phyloP scores from a whole-genome alignment of 2,113 vertebrate genomes.

The Rhinichthys klamathensis region DNA sequence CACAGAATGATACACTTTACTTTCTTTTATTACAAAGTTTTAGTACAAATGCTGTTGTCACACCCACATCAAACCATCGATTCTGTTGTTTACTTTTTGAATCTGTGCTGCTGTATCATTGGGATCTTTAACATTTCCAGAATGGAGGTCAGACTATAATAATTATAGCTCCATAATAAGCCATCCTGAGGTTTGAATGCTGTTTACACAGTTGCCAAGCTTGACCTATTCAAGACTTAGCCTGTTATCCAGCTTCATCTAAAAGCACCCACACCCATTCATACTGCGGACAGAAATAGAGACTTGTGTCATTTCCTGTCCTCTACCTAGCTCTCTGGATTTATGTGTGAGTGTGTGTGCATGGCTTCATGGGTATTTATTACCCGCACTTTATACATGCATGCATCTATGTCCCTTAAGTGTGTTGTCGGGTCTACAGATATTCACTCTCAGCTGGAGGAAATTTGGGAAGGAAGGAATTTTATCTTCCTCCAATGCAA shows the following conservation, averaged over 20 bases:
- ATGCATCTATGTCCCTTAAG: background rate
- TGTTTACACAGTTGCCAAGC: constrained; percentile 56
- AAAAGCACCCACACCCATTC: constrained; percentile 43
- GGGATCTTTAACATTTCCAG: background rate
- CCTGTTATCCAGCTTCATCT: constrained; percentile 44
- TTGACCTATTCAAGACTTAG: constrained; percentile 28
- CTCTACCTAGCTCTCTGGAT: constrained; percentile 54
- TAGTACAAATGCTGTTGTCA: background rate
- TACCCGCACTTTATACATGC: background rate
- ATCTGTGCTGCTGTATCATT: background rate
- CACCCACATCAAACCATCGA: background rate
- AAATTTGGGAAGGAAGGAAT: background rate
- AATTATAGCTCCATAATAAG: constrained; percentile 35
- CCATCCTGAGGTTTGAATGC: constrained; percentile 21
- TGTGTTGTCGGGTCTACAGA: background rate
- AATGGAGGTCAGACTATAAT: constrained; percentile 30
- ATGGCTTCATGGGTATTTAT: constrained; percentile 30
- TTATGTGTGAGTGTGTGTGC: constrained; percentile 57
- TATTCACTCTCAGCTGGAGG: background rate
- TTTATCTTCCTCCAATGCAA: background rate
- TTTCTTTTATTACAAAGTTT: background rate
- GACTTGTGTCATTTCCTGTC: constrained; percentile 70
- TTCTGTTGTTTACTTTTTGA: constrained; percentile 11
- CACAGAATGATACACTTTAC: background rate
- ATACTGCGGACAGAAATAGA: constrained; percentile 65